Evolutionary conservation across 92 coral and sea anemone genomes (phyloP), one percentile per base, ranked within the genome.

Genomic region (Zoanthus gigantus): DNA sequence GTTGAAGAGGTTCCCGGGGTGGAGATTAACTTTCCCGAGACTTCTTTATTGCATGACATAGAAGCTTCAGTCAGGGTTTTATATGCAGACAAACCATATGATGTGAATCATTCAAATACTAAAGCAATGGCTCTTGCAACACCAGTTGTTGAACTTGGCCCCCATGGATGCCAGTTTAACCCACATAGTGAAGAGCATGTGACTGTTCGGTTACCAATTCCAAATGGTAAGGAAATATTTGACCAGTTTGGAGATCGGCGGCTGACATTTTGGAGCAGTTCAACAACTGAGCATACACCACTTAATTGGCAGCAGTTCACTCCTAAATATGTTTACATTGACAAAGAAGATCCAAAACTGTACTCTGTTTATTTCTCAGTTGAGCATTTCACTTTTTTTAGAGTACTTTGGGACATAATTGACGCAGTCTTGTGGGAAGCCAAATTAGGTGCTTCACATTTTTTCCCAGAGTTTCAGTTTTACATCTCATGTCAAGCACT

Each of bases 61-160:
- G 93, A 92, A 79, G 99, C 99, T 0, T 93, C 97, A 46, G 87
- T 97, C 54, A 93, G 90, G 81, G 99, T 97, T 54, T 89, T 97
- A 76, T 97, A 94, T 89, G 96, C 97, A 34, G 98, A 94, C 88
- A 95, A 92, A 53, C 98, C 99, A 30, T 97, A 93, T 79, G 98
- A 97, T 72, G 98, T 93, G 1, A 94, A 97, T 63, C 99, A 97
- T 74, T 52, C 77, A 73, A 96, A 95, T 67, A 91, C 93, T 3
- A 63, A 45, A 2, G 91, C 97, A 7, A 80, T 84, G 82, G 99
- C 96, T 7, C 88, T 95, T 28, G 99, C 99, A 9, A 89, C 99
- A 0, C 99, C 99, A 7, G 98, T 95, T 28, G 91, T 95, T 10
- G 90, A 95, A 31, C 88, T 97, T 31, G 98, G 99, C 1, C 99